Evolutionary conservation across 2,113 vertebrate species (phyloP), one percentile per base, ranked within the genome.

Genomic region (Sigmodon hispidus): DNA sequence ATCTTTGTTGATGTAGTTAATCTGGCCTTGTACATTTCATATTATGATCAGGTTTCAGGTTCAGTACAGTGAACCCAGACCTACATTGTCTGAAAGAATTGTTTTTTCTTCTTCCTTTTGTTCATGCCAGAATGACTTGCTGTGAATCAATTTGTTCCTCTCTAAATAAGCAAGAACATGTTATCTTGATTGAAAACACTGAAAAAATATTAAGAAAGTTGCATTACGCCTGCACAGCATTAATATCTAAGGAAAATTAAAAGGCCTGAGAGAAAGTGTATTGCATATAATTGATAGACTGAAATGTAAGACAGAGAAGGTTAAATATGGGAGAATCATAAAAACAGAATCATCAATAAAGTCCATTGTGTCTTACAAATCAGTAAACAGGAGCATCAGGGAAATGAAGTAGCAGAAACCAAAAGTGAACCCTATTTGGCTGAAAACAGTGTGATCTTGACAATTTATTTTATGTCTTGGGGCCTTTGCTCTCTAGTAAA

Each of bases 401-500:
- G 16, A 72, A 73, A 26, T 13, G 0, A 67, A n/a, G 31, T 36
- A 69, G 63, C 31, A 21, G 55, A 7, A 89, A 61, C 50, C 36
- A 77, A 88, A 17, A 83, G 7, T 40, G 43, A 84, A 80, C 59
- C 52, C 17, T 29, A 34, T 7, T 43, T 91, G 67, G 31, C 31
- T 52, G 43, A 90, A n/a, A 67, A 61, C 12, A 72, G 7, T 57
- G 34, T 90, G 87, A 87, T 76, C 26, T 84, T 59, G n/a, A n/a
- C 75, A 69, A 80, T 92, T 84, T 43, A 48, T 67, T 87, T 80
- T 76, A 80, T 26, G 34, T 61, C 84, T 34, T 43, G 34, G 9
- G 24, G 9, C 4, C 26, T 86, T 84, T 89, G 40, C 76, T 95
- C 90, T 61, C 75, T 76, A 15, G 24, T 87, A 93, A 96, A 93